Percentiles rank a stretch among this genome's conserved stretches.
Evolutionary conservation across 1,140 invertebrate species (phyloP).

Genomic region (Nasonia longicornis): DNA sequence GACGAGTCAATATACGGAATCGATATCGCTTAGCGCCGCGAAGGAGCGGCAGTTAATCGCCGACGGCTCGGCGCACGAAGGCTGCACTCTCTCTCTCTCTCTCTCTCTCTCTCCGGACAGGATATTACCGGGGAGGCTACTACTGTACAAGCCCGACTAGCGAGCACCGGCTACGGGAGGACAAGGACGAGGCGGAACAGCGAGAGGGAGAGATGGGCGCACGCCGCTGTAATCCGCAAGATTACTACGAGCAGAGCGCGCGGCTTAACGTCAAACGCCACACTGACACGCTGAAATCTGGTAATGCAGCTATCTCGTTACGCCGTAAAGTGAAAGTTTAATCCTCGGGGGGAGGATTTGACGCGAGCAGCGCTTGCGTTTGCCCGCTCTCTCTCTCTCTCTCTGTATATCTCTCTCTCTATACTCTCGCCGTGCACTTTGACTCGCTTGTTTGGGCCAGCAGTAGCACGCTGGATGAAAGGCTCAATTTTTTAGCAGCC

Average conservation of each 20-base stretch:
- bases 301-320: constrained; percentile 46
- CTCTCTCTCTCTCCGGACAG: background rate
- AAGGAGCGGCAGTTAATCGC: constrained; percentile 46
- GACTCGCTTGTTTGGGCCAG: constrained; percentile 27
- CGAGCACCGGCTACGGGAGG: background rate
- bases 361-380: constrained; percentile 25
- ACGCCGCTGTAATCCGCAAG: constrained; percentile 46
- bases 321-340: constrained; percentile 46
- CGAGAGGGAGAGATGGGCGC: constrained; percentile 13
- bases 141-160: background rate
- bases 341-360: constrained; percentile 40
- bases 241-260: constrained; percentile 47
- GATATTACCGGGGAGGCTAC: background rate
- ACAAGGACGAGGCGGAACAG: constrained; percentile 19
- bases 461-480: constrained; percentile 21
- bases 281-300: constrained; percentile 48
- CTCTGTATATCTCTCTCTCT: too few species aligned
- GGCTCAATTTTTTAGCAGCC: constrained; percentile 7
- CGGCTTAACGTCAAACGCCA: constrained; percentile 48
- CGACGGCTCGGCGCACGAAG: constrained; percentile 41
- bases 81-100: background rate
- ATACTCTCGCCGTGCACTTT: background rate
- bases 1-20: constrained; percentile 39
- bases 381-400: background rate
- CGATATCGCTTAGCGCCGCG: constrained; percentile 14